Percentiles rank a stretch among this genome's conserved stretches.
Conservation (phyloP, 2,113 vertebrate species). For the Chrysemys picta region DNA sequence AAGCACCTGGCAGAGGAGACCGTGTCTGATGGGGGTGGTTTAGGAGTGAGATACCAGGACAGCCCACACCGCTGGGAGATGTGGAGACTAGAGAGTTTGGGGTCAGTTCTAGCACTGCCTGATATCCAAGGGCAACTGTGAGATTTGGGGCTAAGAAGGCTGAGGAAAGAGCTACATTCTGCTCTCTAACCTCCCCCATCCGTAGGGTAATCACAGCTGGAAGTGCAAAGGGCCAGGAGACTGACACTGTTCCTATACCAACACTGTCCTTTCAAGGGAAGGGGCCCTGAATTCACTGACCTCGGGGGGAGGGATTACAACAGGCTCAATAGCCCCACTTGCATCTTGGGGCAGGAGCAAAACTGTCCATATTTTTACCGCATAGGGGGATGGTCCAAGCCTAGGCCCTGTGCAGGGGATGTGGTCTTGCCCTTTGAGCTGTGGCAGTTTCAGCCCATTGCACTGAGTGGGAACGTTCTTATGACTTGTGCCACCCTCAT, state of each 20-base stretch:
- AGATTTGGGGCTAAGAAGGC: background rate
- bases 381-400: background rate
- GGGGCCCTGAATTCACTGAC: too few relatives aligned
- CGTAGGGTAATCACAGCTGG: background rate
- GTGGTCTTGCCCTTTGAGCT: background rate
- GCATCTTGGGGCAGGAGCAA: background rate
- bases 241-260: background rate
- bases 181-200: too few relatives aligned
- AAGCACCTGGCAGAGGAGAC: background rate
- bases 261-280: background rate
- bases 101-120: background rate
- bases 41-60: background rate
- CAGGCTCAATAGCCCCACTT: background rate
- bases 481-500: background rate
- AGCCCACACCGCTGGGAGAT: background rate
- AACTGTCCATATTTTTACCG: background rate
- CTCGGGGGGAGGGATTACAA: background rate
- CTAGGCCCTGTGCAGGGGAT: fast-evolving
- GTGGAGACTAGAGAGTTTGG: too few relatives aligned
- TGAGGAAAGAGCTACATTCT: background rate
- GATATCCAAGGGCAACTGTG: background rate
- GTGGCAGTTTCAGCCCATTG: background rate
- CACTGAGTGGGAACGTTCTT: fast-evolving
- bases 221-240: background rate
- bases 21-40: background rate